Evolutionary conservation across 1,140 invertebrate genomes (phyloP), one percentile per base, ranked within the genome.

Genomic region (Asobara japonica): DNA sequence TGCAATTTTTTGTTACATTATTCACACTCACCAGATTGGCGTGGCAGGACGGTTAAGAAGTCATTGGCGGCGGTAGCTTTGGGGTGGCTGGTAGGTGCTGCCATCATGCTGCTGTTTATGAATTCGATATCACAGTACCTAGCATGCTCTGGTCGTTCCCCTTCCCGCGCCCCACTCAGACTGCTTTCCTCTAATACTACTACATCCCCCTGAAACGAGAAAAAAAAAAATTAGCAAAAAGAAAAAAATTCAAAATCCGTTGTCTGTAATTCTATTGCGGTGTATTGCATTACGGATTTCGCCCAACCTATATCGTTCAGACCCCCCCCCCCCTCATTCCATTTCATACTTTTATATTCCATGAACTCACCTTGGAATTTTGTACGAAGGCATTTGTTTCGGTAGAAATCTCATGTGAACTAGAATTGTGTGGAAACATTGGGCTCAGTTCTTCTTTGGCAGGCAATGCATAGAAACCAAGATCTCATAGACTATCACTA

Each of bases 351-450:
- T 65, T 56, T 38, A 36, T 16, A 29, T 30, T 45, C 51, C 38
- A 20, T 62, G 41, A 36, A 27, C 78, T 84, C 69, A 89, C 88
- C 86, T 89, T 87, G 86, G 86, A 88, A 87, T 88, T 89, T 88
- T 89, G 87, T 89, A 88, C 87, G 88, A 89, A 89, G 89, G 88
- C 89, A 89, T 89, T 88, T 87, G 84, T 88, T 89, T 89, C 86
- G 82, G 88, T 89, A 89, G 86, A 89, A 89, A 89, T 89, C 85
- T 89, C 88, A 88, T 89, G 86, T 89, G 88, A 89, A 89, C 88
- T 89, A 89, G 88, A 89, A 88, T 89, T 87, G 88, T 89, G 85
- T 89, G 88, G 88, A 89, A 89, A 89, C 89, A 89, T 89, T 88
- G 87, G 88, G 87, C 86, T 89, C 88, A 89, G 88, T 89, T 88